These are phyloP conservation scores for Mesopsocus fuscifrons DNA, from an alignment of 2,888 invertebrate genomes.

Conservation along the genomic window DNA sequence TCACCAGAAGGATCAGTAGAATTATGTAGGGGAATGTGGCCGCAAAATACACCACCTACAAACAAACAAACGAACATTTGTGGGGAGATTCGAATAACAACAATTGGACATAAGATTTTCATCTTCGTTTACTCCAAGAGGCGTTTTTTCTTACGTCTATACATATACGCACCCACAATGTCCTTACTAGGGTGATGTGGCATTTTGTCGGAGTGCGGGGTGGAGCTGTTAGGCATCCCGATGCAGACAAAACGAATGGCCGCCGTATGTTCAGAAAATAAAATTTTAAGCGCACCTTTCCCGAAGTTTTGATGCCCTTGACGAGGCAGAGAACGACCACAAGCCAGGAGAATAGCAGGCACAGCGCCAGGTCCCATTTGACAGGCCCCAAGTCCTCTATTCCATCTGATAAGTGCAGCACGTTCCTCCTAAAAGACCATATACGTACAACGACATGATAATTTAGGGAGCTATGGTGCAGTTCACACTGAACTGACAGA, in stretches of 20 bases:
- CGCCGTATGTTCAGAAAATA: too few relatives aligned
- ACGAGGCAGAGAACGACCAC: conserved; percentile 47
- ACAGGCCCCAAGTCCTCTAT: conserved; percentile 56
- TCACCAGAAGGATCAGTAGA: conserved; percentile 49
- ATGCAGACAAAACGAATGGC: too few relatives aligned
- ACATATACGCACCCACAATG: too few relatives aligned
- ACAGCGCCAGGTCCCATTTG: conserved; percentile 49
- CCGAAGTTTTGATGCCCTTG: conserved; percentile 55
- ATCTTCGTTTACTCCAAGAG: too few relatives aligned
- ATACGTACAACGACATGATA: not conserved
- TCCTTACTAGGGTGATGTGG: too few relatives aligned
- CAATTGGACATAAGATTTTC: too few relatives aligned
- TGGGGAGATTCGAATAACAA: not conserved
- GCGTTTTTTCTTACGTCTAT: too few relatives aligned
- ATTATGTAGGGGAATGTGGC: conserved; percentile 71
- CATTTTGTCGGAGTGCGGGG: too few relatives aligned
- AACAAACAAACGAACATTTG: conserved; percentile 3
- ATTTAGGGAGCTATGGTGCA: not conserved
- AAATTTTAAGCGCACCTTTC: conserved; percentile 39
- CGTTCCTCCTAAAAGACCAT: conserved; percentile 41
- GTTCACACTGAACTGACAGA: not conserved
- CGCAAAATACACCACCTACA: conserved; percentile 56
- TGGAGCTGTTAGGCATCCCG: too few relatives aligned
- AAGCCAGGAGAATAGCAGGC: conserved; percentile 46
- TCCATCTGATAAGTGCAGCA: conserved; percentile 53